These are phyloP conservation scores for Diadegma fenestrale DNA, from an alignment of 2,888 invertebrate species.

Conservation along the genomic window DNA sequence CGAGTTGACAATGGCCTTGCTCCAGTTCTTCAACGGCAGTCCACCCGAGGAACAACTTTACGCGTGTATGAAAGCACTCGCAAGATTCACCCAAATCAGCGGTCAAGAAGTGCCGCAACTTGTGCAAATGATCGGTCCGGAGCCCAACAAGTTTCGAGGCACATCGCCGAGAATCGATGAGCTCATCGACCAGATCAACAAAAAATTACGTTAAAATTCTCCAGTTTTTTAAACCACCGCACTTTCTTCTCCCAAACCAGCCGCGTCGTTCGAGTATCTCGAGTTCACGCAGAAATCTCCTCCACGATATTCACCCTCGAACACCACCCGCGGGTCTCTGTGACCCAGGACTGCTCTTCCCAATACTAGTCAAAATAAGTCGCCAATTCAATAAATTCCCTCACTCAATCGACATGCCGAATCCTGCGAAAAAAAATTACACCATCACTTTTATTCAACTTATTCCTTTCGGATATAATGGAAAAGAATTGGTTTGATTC, in stretches of 20 bases:
- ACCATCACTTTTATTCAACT: not conserved
- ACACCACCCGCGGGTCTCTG: not conserved
- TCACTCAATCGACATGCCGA: not conserved
- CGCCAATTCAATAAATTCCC: not conserved
- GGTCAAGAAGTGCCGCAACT: conserved; percentile 94
- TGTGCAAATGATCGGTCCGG: conserved; percentile 96
- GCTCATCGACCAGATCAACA: conserved; percentile 91
- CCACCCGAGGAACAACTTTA: conserved; percentile 93
- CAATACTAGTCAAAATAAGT: not conserved
- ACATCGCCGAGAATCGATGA: conserved; percentile 93
- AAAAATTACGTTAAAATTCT: conserved; percentile 86
- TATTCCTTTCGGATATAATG: not conserved
- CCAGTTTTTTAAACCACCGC: conserved; percentile 13
- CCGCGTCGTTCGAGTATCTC: not conserved
- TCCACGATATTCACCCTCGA: not conserved
- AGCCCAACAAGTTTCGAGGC: conserved; percentile 93
- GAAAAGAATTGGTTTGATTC: not conserved
- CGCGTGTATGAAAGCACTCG: conserved; percentile 92
- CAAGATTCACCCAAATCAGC: conserved; percentile 90
- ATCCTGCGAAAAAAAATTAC: not conserved
- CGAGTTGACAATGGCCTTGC: conserved; percentile 95
- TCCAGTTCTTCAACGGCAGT: conserved; percentile 94
- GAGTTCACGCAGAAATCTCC: not conserved
- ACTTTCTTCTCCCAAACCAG: not conserved
- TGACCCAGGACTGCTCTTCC: not conserved